Evolutionary conservation across 2,888 invertebrate species (phyloP).

Genomic region (Meliscaeva auricollis): DNA sequence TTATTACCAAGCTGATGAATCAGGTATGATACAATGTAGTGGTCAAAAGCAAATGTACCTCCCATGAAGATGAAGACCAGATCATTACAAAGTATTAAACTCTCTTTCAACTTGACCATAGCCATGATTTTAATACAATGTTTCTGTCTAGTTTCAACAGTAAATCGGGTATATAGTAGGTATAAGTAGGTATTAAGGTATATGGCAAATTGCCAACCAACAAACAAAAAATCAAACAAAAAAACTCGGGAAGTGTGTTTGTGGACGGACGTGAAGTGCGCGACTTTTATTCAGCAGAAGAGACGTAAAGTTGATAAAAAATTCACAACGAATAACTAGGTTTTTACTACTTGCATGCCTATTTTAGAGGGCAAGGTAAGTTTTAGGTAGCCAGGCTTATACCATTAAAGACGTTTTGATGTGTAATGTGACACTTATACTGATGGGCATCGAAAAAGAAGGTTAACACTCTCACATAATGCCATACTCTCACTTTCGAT

Average conservation of each 20-base stretch:
- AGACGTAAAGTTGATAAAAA: not conserved
- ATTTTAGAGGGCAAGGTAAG: slow-evolving; percentile 29
- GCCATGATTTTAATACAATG: slow-evolving; percentile 26
- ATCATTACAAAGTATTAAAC: not conserved
- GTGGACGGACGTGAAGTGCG: not conserved
- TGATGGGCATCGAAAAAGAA: not conserved
- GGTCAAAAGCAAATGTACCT: not conserved
- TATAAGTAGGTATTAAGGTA: no score
- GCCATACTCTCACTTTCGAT: slow-evolving; percentile 3
- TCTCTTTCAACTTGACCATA: slow-evolving; percentile 21
- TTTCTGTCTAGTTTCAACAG: slow-evolving; percentile 17
- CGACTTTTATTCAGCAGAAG: not conserved
- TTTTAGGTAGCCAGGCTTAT: not conserved
- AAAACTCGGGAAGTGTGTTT: slow-evolving; percentile 15
- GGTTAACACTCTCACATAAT: not conserved
- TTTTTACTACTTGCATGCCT: slow-evolving; percentile 7
- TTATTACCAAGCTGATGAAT: not conserved
- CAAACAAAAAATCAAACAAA: not conserved
- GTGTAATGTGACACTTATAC: slow-evolving; percentile 2
- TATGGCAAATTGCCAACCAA: not conserved
- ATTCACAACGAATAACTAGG: slow-evolving; percentile 22
- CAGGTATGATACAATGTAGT: slow-evolving; percentile 17
- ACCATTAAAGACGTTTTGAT: not conserved
- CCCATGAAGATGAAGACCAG: not conserved
- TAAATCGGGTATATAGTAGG: no score